Evolutionary conservation across 1,140 invertebrate genomes (phyloP).

Genomic region (Asobara japonica): DNA sequence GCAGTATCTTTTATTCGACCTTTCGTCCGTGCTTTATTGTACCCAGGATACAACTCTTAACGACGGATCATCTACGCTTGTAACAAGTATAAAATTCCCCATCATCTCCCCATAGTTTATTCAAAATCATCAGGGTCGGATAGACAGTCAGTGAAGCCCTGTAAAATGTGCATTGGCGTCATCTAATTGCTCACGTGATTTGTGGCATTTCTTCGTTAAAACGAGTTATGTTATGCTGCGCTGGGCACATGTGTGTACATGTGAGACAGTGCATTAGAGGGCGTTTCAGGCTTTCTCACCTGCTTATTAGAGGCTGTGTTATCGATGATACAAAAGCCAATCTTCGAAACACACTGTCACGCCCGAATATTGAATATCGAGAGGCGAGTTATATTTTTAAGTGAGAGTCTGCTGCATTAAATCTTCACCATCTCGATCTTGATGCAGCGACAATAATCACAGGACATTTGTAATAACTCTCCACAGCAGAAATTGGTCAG

Average conservation of each 20-base stretch:
- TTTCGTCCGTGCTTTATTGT: slow-evolving; percentile 37
- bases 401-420: too few species aligned
- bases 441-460: too few species aligned
- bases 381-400: slow-evolving; percentile 28
- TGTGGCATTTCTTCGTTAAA: slow-evolving; percentile 23
- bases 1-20: background rate
- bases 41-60: slow-evolving; percentile 50
- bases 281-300: slow-evolving; percentile 47
- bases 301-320: slow-evolving; percentile 49
- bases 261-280: slow-evolving; percentile 41
- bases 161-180: slow-evolving; percentile 43
- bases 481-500: too few species aligned
- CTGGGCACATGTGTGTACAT: slow-evolving; percentile 7
- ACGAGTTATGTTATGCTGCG: background rate
- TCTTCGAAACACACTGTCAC: slow-evolving; percentile 38
- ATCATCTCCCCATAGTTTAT: background rate
- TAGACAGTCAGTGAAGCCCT: slow-evolving; percentile 13
- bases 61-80: slow-evolving; percentile 38
- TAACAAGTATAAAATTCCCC: background rate
- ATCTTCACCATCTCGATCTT: too few species aligned
- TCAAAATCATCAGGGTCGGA: background rate
- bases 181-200: slow-evolving; percentile 47
- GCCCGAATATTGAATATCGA: slow-evolving; percentile 50
- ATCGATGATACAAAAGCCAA: slow-evolving; percentile 40
- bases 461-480: too few species aligned